Percentiles rank a stretch among this genome's conserved stretches.
Conservation (phyloP, 2,888 invertebrate species). For the Hecatera dysodea region DNA sequence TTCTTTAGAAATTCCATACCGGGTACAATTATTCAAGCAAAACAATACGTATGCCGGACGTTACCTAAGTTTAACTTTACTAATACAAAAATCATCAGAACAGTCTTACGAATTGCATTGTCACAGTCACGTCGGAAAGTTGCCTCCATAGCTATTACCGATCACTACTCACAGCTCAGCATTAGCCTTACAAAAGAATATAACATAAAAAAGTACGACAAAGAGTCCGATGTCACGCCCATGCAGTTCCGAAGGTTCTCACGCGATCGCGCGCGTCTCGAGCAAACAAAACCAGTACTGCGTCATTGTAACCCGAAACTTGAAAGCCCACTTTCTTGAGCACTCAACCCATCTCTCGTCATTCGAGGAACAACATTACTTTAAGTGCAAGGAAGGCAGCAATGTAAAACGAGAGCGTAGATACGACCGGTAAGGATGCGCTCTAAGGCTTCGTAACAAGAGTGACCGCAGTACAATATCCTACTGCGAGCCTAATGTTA, state of each 20-base stretch:
- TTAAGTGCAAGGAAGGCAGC: constrained; percentile 65
- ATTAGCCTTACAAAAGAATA: constrained; percentile 83
- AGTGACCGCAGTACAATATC: constrained; percentile 77
- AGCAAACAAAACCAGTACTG: constrained; percentile 85
- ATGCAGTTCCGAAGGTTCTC: constrained; percentile 89
- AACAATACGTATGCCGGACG: constrained; percentile 50
- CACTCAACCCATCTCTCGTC: constrained; percentile 71
- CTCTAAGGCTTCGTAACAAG: constrained; percentile 82
- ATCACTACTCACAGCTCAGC: constrained; percentile 78
- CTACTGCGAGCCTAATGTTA: constrained; percentile 78
- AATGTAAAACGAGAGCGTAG: constrained; percentile 70
- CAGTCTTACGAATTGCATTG: constrained; percentile 76
- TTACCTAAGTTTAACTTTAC: constrained; percentile 28
- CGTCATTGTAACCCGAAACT: constrained; percentile 80
- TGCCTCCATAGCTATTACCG: constrained; percentile 80
- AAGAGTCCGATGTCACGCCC: constrained; percentile 89
- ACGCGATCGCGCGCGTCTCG: constrained; percentile 83
- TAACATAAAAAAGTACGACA: constrained; percentile 75
- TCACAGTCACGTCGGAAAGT: constrained; percentile 85
- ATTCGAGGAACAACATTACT: constrained; percentile 40
- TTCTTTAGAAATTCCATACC: constrained; percentile 54
- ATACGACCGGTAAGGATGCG: constrained; percentile 72
- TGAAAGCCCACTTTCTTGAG: constrained; percentile 74
- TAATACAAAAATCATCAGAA: constrained; percentile 56
- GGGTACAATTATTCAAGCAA: constrained; percentile 58